Percentiles rank a stretch among this genome's conserved stretches.
Conservation (phyloP, 2,113 vertebrate species). For the Trematocara zebra region DNA sequence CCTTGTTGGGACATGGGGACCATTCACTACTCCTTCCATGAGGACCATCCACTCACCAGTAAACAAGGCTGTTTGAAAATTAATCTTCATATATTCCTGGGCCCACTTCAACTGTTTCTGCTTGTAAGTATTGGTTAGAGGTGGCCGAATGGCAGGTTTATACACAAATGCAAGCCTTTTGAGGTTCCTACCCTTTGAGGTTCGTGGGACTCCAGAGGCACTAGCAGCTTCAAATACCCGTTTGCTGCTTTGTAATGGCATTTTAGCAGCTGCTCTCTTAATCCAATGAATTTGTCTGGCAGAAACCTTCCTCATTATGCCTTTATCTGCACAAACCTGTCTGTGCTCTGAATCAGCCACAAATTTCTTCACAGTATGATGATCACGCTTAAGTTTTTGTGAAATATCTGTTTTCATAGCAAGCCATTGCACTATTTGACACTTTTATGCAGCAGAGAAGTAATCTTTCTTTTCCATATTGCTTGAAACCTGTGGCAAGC, state of each 20-base stretch:
- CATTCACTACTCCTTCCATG: not conserved
- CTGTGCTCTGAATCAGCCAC: not conserved
- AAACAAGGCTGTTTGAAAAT: not conserved
- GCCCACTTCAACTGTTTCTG: not conserved
- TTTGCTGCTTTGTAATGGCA: not conserved
- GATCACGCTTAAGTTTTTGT: not conserved
- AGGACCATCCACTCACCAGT: not conserved
- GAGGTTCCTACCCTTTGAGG: not conserved
- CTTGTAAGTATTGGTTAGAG: not conserved
- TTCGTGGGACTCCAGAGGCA: not conserved
- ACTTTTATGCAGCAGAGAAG: not conserved
- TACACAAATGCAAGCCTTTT: not conserved
- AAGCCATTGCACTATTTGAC: not conserved
- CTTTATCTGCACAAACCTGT: not conserved
- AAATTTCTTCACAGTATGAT: not conserved
- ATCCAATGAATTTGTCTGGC: not conserved
- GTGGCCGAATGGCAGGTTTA: not conserved
- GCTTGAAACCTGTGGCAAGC: not conserved
- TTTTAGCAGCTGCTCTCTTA: not conserved
- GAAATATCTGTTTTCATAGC: not conserved
- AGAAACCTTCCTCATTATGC: not conserved
- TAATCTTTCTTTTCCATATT: not conserved
- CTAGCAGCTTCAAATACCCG: not conserved
- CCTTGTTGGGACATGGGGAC: not conserved
- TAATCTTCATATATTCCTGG: not conserved